phyloP scores from a whole-genome alignment of 2,888 invertebrate species.

The Electrophaes corylata region DNA sequence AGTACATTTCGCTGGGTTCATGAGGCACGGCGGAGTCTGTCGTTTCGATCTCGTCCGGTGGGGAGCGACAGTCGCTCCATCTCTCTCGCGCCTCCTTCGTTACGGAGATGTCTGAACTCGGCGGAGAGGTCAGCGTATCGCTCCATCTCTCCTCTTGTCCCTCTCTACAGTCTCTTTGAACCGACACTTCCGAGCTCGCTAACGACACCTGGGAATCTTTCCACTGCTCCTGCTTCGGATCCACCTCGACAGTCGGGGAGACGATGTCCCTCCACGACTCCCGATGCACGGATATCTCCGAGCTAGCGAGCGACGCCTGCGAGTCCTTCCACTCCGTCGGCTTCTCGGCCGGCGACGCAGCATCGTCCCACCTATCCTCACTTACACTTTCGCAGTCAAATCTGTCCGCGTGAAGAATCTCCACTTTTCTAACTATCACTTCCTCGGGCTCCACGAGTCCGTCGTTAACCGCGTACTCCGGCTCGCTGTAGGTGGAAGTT shows the following conservation, averaged over 20 bases:
- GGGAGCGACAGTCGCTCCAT: slow-evolving; percentile 59
- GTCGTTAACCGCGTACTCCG: slow-evolving; percentile 32
- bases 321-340: slow-evolving; percentile 22
- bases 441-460: slow-evolving; percentile 26
- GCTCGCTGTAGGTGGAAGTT: slow-evolving; percentile 62
- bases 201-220: slow-evolving; percentile 42
- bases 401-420: slow-evolving; percentile 21
- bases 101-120: slow-evolving; percentile 27
- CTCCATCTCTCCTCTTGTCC: slow-evolving; percentile 53
- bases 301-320: slow-evolving; percentile 28
- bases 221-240: slow-evolving; percentile 21
- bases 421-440: slow-evolving; percentile 22
- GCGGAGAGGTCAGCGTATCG: slow-evolving; percentile 34
- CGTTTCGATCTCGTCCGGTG: slow-evolving; percentile 53
- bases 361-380: slow-evolving; percentile 4
- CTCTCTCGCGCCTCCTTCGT: slow-evolving; percentile 31
- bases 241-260: slow-evolving; percentile 14
- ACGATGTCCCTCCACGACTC: slow-evolving; percentile 24
- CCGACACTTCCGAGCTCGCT: slow-evolving; percentile 54
- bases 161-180: slow-evolving; percentile 50
- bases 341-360: slow-evolving; percentile 4
- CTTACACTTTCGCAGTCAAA: slow-evolving; percentile 2
- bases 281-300: slow-evolving; percentile 23
- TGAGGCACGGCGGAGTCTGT: slow-evolving; percentile 51
- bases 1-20: slow-evolving; percentile 73